These are phyloP conservation scores for Papilio dardanus DNA, from an alignment of 1,140 invertebrate species.

Conservation along the genomic window DNA sequence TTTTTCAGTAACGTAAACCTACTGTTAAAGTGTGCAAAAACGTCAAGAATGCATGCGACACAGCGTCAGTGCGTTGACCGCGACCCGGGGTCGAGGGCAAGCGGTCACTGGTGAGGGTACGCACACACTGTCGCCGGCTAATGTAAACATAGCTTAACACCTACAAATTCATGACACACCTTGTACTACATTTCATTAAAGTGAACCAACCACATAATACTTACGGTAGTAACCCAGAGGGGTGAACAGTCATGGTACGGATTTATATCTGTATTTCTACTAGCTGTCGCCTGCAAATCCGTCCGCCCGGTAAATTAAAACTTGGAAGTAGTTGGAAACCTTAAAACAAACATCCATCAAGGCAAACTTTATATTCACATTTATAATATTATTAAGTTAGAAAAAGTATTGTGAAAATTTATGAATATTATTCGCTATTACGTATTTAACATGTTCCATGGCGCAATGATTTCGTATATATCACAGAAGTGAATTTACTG, in stretches of 20 bases:
- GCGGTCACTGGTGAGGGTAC: constrained; percentile 59
- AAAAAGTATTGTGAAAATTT: too few relatives aligned
- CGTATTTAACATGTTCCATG: too few relatives aligned
- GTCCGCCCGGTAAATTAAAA: too few relatives aligned
- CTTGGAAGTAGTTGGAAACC: too few relatives aligned
- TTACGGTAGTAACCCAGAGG: background rate
- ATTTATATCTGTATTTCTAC: too few relatives aligned
- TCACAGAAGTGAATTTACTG: too few relatives aligned
- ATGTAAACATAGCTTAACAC: constrained; percentile 20
- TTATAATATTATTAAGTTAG: too few relatives aligned
- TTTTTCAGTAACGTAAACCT: background rate
- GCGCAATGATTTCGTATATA: too few relatives aligned
- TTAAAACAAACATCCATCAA: too few relatives aligned
- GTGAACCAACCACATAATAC: background rate
- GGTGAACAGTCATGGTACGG: background rate
- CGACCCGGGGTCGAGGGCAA: constrained; percentile 65
- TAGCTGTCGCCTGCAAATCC: too few relatives aligned
- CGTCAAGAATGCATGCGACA: constrained; percentile 49
- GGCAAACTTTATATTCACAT: too few relatives aligned
- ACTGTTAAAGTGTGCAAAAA: constrained; percentile 30
- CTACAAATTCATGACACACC: background rate
- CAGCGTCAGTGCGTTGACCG: constrained; percentile 66
- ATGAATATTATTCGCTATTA: too few relatives aligned
- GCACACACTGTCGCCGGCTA: constrained; percentile 49
- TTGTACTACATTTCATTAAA: background rate